A percentile compares a stretch with the other conserved stretches of the same genome.
These are phyloP conservation scores for Onychomys arenicola DNA, from an alignment of 2,797 vertebrate species.

Conservation along the genomic window DNA sequence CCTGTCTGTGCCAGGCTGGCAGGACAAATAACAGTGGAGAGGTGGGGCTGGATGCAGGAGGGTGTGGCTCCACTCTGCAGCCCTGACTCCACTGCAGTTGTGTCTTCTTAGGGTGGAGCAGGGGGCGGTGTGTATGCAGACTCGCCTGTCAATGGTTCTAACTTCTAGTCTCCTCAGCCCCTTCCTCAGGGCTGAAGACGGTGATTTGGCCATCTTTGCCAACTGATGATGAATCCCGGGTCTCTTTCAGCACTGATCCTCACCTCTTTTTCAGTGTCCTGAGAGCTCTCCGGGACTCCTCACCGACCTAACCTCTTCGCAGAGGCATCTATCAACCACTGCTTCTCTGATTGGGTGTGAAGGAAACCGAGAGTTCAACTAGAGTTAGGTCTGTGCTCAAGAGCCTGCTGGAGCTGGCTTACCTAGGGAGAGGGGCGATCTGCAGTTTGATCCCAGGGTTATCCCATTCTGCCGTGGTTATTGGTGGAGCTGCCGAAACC, in stretches of 20 bases:
- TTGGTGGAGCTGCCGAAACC: background rate
- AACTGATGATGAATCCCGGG: background rate
- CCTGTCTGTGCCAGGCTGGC: background rate
- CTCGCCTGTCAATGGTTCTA: background rate
- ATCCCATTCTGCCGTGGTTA: rapidly evolving
- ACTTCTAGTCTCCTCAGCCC: background rate
- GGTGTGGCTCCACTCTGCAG: background rate
- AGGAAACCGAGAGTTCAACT: background rate
- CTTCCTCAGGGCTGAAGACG: background rate
- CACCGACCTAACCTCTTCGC: background rate
- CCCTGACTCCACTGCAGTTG: background rate
- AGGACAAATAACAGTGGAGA: background rate
- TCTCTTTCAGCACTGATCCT: background rate
- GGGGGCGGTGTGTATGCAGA: background rate
- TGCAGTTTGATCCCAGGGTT: conserved; percentile 84
- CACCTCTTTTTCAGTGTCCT: too few relatives aligned
- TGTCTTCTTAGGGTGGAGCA: background rate
- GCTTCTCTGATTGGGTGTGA: background rate
- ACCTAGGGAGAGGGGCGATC: conserved; percentile 82
- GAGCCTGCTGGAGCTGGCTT: conserved; percentile 48
- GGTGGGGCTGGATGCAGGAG: background rate
- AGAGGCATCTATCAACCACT: background rate
- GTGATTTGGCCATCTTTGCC: background rate
- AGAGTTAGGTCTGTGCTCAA: background rate
- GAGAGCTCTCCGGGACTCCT: too few relatives aligned